Conservation (phyloP, 1,140 invertebrate species). For the silkworm (Bombyx mori) region DNA sequence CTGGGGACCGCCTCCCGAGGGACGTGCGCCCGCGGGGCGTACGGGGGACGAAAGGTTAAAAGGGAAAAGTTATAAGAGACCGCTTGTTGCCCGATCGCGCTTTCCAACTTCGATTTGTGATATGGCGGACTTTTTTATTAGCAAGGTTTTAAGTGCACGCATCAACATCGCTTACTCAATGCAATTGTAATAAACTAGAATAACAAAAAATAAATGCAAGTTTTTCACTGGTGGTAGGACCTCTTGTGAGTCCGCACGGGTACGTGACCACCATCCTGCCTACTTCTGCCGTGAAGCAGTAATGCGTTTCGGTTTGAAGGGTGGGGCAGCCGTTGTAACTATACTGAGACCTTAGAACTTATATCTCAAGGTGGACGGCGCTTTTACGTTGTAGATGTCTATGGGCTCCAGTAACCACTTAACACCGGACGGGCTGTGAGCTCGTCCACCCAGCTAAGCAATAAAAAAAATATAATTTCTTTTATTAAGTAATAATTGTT, state of each 20-base stretch:
- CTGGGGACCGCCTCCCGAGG: slow-evolving; percentile 70
- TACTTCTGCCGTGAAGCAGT: no score
- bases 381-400: no score
- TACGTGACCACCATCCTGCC: no score
- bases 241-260: no score
- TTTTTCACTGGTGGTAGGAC: background rate
- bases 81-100: slow-evolving; percentile 63
- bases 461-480: no score
- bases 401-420: no score
- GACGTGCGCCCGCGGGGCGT: slow-evolving; percentile 23
- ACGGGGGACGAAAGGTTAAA: slow-evolving; percentile 64
- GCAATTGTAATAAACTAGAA: background rate
- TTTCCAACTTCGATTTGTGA: slow-evolving; percentile 56
- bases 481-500: no score
- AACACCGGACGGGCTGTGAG: no score
- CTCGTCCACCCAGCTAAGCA: slow-evolving; percentile 13
- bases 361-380: no score
- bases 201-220: background rate
- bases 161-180: background rate
- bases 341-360: no score
- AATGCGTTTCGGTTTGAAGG: no score
- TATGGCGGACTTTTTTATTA: slow-evolving; percentile 23
- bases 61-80: slow-evolving; percentile 70
- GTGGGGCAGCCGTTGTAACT: no score
- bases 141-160: background rate